Conservation (phyloP, 2,888 invertebrate genomes). For the Pyrrhosoma nymphula region DNA sequence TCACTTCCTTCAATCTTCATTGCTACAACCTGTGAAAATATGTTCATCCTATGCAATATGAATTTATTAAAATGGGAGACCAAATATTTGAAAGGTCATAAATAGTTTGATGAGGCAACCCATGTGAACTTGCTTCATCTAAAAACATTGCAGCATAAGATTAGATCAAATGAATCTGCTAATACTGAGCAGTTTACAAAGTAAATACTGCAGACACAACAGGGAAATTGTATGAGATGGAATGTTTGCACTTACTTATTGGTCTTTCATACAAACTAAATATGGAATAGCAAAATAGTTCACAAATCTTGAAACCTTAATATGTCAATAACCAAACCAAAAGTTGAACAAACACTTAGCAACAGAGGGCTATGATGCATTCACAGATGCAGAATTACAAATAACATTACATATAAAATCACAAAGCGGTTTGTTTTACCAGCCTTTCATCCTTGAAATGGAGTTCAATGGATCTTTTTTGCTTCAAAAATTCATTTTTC, state of each 20-base stretch:
- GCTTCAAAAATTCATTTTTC: neutral
- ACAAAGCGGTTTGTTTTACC: neutral
- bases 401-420: neutral
- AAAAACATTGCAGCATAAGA: neutral
- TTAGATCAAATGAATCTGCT: neutral
- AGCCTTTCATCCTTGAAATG: neutral
- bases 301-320: neutral
- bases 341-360: neutral
- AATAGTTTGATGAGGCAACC: neutral
- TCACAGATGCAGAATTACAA: neutral
- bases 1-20: neutral
- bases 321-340: neutral
- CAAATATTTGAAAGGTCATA: neutral
- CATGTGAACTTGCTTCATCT: neutral
- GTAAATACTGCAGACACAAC: conserved; percentile 50
- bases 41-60: neutral
- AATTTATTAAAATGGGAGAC: neutral
- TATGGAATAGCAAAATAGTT: conserved; percentile 8
- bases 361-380: neutral
- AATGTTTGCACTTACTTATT: conserved; percentile 33
- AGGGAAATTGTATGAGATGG: conserved; percentile 15
- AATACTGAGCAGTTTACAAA: conserved; percentile 38
- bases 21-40: neutral
- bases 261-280: conserved; percentile 34
- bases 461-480: neutral